A percentile compares a stretch with the other conserved stretches of the same genome.
Evolutionary conservation across 92 coral and sea anemone genomes (phyloP).

Genomic region (Zoanthus solanderi): DNA sequence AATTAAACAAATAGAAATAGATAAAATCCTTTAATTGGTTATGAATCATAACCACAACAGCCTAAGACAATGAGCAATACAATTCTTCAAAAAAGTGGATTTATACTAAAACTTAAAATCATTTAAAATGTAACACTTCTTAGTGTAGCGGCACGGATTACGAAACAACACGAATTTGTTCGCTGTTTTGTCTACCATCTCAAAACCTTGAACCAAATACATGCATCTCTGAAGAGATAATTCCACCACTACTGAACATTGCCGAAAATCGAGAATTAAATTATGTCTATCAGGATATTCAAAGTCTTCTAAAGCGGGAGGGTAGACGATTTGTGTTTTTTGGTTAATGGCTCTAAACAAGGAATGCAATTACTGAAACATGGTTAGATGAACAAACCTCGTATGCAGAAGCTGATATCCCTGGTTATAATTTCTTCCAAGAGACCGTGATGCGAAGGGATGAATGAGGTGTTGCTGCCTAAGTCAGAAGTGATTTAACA

Average conservation of each 20-base stretch:
- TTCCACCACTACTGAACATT: conserved; percentile 22
- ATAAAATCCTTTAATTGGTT: too few relatives aligned
- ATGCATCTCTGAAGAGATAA: conserved; percentile 6
- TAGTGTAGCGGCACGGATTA: conserved; percentile 18
- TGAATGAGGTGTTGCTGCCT: conserved; percentile 68
- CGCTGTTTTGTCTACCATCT: conserved; percentile 9
- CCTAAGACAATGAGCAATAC: too few relatives aligned
- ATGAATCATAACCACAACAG: too few relatives aligned
- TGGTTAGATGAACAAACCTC: conserved; percentile 50
- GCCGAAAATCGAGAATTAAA: conserved; percentile 38
- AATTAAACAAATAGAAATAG: too few relatives aligned
- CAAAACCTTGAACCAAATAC: not conserved
- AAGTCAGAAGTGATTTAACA: conserved; percentile 45
- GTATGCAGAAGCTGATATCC: conserved; percentile 53
- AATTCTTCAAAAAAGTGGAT: too few relatives aligned
- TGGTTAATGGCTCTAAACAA: conserved; percentile 41
- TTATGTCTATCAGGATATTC: conserved; percentile 53
- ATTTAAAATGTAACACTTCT: too few relatives aligned
- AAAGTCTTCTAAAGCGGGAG: conserved; percentile 43
- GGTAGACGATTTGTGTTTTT: conserved; percentile 57
- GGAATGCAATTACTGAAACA: conserved; percentile 56
- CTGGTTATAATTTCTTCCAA: conserved; percentile 49
- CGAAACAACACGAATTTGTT: conserved; percentile 14
- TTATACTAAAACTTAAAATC: too few relatives aligned
- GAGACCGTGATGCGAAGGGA: conserved; percentile 57